Conservation (phyloP, 1,140 invertebrate species). For the Heliconius hewitsoni region DNA sequence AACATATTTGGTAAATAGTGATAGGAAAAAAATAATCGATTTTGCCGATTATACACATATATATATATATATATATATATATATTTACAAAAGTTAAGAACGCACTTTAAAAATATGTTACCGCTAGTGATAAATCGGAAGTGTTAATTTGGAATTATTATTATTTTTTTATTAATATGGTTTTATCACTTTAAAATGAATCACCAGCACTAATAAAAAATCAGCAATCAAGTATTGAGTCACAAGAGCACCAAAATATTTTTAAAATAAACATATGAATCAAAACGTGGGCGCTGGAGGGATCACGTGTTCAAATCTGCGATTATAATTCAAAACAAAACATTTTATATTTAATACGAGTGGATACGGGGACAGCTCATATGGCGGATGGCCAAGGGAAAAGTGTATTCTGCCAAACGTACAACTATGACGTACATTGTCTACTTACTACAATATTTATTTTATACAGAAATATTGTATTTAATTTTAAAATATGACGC, state of each 20-base stretch:
- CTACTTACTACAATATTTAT: constrained; percentile 5
- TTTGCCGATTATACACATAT: no score
- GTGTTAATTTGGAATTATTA: not conserved
- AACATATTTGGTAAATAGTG: no score
- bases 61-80: no score
- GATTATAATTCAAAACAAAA: constrained; percentile 73
- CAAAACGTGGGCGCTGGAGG: constrained; percentile 26
- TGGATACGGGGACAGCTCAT: constrained; percentile 67
- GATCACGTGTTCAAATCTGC: constrained; percentile 47
- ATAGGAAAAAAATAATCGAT: no score
- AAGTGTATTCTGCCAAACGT: constrained; percentile 55
- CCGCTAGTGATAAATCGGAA: no score
- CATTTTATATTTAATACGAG: constrained; percentile 73
- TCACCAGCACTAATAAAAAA: not conserved
- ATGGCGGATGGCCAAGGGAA: constrained; percentile 59
- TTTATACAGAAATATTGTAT: constrained; percentile 2
- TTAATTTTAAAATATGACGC: not conserved
- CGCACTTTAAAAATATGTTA: no score
- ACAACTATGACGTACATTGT: constrained; percentile 33
- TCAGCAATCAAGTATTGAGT: not conserved
- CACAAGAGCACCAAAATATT: not conserved
- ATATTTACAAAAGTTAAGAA: no score
- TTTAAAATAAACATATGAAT: constrained; percentile 17
- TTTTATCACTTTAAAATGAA: not conserved
- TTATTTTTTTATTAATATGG: no score